Evolutionary conservation across 2,888 invertebrate genomes (phyloP), one percentile per base, ranked within the genome.

Genomic region (Lycia hirtaria): DNA sequence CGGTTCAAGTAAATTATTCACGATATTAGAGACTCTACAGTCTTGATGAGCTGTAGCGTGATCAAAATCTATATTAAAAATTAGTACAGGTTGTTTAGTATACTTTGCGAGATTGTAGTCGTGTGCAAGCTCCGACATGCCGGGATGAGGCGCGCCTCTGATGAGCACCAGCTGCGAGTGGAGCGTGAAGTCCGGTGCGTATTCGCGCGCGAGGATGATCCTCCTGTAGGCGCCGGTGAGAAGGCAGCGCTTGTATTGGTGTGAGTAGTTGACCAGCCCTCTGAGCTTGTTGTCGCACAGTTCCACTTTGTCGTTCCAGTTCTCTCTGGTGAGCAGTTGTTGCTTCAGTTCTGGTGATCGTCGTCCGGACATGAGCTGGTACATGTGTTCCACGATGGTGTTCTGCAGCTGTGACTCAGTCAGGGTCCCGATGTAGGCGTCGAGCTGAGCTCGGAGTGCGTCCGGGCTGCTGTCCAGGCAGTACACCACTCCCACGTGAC

Each of bases 391-490:
- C n/a, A 76, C 56, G 3, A 76, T 43, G 10, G 53, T 41, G 41
- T 72, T 69, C 55, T 78, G 72, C 4, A 78, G 63, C 45, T 75
- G 60, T 9, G 47, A 35, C 0, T 73, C 70, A 1, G 71, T 68
- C n/a, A 68, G 28, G 12, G 69, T 59, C 12, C 76, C 78, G 9
- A 76, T 38, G 47, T 72, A 70, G 7, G 74, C 67, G 17, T 73
- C 57, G 2, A 80, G 57, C 38, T 77, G 77, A 0, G 53, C 50
- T 30, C 65, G 64, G 22, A 80, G 56, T 9, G 69, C 71, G 45
- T 75, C 78, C 14, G 80, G 80, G 58, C 80, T 79, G 51, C 76
- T 77, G 53, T 79, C 78, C 56, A 80, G 60, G 50, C 79, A 80
- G 45, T 67, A 77, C 0, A 80, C 73, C 9, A 69, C 50, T 7